These are phyloP conservation scores for Monopterus albus DNA, from an alignment of 2,113 vertebrate species.

Conservation along the genomic window DNA sequence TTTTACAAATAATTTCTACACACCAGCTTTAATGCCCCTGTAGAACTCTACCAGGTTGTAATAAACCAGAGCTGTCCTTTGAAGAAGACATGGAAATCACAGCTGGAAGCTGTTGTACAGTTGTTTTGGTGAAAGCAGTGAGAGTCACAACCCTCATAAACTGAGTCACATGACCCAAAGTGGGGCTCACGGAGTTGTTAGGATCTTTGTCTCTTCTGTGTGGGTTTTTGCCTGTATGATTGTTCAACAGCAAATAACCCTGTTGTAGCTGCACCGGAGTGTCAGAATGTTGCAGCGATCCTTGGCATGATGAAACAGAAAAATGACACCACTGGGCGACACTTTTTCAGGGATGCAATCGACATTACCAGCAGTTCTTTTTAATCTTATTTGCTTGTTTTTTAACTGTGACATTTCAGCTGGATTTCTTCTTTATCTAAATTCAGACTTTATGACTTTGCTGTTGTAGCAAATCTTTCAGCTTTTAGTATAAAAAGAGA, in stretches of 20 bases:
- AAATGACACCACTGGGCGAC: background rate
- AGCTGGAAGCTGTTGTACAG: background rate
- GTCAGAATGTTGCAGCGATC: background rate
- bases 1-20: no score
- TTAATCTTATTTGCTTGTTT: background rate
- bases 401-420: background rate
- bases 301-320: background rate
- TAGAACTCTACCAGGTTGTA: background rate
- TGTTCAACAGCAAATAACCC: background rate
- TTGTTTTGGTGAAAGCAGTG: background rate
- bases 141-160: background rate
- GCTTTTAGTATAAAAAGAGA: slow-evolving; percentile 8
- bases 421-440: background rate
- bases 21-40: background rate
- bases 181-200: background rate
- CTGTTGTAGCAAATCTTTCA: background rate
- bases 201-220: background rate
- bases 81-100: background rate
- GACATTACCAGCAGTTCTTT: background rate
- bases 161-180: no score
- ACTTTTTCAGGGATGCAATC: background rate
- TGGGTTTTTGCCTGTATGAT: no score
- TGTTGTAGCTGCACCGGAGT: slow-evolving; percentile 1
- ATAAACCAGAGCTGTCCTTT: background rate
- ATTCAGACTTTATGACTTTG: background rate